phyloP scores from a whole-genome alignment of 2,797 vertebrate species.

The Crenichthys baileyi region DNA sequence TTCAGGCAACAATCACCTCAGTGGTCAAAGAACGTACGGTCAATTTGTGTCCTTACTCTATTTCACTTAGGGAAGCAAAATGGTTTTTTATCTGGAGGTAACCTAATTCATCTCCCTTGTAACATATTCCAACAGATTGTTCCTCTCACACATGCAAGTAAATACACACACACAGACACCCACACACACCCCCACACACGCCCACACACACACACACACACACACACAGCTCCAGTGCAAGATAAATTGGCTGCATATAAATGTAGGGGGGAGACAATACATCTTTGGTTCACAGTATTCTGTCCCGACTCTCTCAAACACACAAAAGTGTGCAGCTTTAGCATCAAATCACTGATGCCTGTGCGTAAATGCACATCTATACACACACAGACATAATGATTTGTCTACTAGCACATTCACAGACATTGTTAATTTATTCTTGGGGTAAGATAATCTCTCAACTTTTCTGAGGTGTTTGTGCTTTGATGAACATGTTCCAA shows the following conservation, averaged over 20 bases:
- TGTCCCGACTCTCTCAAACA: constrained; percentile 33
- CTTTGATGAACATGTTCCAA: constrained; percentile 10
- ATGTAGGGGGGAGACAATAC: constrained; percentile 65
- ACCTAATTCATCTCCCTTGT: constrained; percentile 47
- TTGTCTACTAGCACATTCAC: constrained; percentile 82
- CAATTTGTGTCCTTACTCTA: constrained; percentile 38
- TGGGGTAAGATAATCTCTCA: constrained; percentile 79
- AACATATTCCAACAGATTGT: constrained; percentile 26
- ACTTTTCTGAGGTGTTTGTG: constrained; percentile 17
- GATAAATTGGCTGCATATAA: constrained; percentile 75
- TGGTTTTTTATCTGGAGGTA: constrained; percentile 13
- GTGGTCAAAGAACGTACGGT: constrained; percentile 30
- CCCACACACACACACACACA: not conserved
- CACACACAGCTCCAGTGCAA: constrained; percentile 32
- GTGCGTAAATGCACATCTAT: not conserved
- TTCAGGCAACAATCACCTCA: constrained; percentile 2
- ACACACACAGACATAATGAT: constrained; percentile 65
- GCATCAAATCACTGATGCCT: constrained; percentile 17
- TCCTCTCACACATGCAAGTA: not conserved
- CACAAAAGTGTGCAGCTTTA: constrained; percentile 26
- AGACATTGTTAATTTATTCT: constrained; percentile 84
- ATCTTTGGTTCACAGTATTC: constrained; percentile 69
- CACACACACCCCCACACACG: not conserved
- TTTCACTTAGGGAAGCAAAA: constrained; percentile 51
- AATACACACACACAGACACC: not conserved